Evolutionary conservation across 2,888 invertebrate species (phyloP).

Genomic region (Schrankia costaestrigalis): DNA sequence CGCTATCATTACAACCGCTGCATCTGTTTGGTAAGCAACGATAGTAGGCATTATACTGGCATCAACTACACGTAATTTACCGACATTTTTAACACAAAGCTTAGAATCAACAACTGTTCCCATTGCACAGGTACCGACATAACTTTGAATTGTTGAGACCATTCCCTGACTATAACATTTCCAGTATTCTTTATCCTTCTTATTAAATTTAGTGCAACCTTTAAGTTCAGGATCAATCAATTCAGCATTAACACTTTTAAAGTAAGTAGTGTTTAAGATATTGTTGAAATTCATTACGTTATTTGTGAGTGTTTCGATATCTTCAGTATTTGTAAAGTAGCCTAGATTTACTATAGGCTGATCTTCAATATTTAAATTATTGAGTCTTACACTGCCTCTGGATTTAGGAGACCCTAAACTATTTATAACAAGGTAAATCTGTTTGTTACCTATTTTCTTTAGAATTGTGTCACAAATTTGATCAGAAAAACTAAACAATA

Average conservation of each 20-base stretch:
- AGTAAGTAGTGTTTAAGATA: conserved; percentile 2
- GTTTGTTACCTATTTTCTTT: conserved; percentile 14
- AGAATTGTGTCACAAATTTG: conserved; percentile 4
- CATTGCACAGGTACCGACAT: conserved; percentile 12
- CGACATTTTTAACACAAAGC: conserved; percentile 11
- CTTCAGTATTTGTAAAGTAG: conserved; percentile 10
- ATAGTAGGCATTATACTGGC: conserved; percentile 88
- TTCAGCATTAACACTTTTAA: neutral
- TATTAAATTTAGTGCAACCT: neutral
- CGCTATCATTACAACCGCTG: conserved; percentile 87
- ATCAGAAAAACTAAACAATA: conserved; percentile 5
- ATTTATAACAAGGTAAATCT: conserved; percentile 16
- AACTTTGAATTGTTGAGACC: neutral
- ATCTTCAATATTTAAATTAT: conserved; percentile 10
- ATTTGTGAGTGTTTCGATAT: conserved; percentile 12
- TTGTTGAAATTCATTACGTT: conserved; percentile 14
- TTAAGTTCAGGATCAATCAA: neutral
- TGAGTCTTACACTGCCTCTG: conserved; percentile 67
- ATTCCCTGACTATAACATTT: conserved; percentile 10
- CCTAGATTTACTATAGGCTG: conserved; percentile 12
- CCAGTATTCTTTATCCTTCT: neutral
- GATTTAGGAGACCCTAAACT: conserved; percentile 59
- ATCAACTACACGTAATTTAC: too few relatives aligned
- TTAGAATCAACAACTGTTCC: conserved; percentile 16
- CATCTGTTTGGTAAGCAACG: conserved; percentile 87